Conservation (phyloP, 2,797 vertebrate genomes). For the Pseudomugil gertrudae region DNA sequence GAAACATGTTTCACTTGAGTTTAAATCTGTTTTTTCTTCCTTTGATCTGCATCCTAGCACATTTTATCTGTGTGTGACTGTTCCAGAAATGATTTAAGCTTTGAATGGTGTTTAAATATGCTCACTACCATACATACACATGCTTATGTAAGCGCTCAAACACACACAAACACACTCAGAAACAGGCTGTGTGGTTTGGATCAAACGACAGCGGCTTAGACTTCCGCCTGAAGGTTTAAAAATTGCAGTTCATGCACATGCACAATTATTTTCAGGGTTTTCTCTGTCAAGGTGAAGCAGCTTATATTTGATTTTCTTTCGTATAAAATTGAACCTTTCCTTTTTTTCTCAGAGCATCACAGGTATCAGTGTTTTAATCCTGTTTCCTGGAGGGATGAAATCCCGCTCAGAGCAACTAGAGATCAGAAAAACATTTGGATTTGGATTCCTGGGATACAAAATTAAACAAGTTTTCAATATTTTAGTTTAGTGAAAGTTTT, state of each 20-base stretch:
- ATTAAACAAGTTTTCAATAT: background rate
- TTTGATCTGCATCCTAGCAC: constrained; percentile 51
- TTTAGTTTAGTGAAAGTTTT: background rate
- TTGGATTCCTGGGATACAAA: background rate
- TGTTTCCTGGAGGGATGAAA: background rate
- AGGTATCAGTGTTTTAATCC: background rate
- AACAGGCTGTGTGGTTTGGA: constrained; percentile 15
- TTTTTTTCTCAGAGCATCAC: background rate
- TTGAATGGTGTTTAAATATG: constrained; percentile 22
- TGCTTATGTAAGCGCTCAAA: constrained; percentile 2
- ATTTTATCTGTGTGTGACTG: constrained; percentile 22
- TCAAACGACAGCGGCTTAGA: constrained; percentile 41
- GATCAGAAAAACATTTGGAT: background rate
- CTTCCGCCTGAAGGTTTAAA: constrained; percentile 26
- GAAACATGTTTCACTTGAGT: constrained; percentile 24
- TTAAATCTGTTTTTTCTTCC: constrained; percentile 32
- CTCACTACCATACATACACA: constrained; percentile 22
- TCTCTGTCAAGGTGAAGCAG: constrained; percentile 4
- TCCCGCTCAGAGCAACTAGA: background rate
- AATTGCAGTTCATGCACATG: constrained; percentile 7
- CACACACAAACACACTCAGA: constrained; percentile 8
- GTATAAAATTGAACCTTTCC: background rate
- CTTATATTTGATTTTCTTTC: background rate
- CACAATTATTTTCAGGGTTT: constrained; percentile 3
- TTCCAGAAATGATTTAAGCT: constrained; percentile 27